These are phyloP conservation scores for Falco rusticolus DNA, from an alignment of 2,797 vertebrate genomes.

Conservation along the genomic window DNA sequence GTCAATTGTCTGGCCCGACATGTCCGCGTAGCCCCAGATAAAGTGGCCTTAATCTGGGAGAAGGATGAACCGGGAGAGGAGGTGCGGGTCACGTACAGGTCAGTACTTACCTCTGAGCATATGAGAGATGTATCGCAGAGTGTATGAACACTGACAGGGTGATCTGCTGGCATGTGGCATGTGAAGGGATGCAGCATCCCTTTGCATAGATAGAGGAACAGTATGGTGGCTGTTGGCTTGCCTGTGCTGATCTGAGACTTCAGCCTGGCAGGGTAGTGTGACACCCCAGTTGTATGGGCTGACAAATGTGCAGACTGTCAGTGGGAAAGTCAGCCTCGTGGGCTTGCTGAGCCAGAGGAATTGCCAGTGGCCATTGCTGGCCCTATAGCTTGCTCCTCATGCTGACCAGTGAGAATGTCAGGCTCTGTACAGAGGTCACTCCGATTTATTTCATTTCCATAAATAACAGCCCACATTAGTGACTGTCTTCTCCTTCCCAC, in stretches of 20 bases:
- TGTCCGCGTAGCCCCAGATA: conserved; percentile 64
- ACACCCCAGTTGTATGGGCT: not conserved
- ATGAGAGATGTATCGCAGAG: not conserved
- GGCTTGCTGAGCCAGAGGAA: not conserved
- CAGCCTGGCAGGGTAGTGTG: not conserved
- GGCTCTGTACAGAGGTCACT: not conserved
- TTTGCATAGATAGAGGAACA: not conserved
- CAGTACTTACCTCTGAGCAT: not conserved
- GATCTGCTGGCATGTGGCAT: not conserved
- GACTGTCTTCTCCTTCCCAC: not conserved
- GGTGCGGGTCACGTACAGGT: conserved; percentile 70
- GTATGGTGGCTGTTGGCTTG: not conserved
- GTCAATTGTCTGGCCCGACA: conserved; percentile 75
- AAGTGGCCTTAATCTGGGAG: conserved; percentile 76
- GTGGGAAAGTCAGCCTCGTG: not conserved
- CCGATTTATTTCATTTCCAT: not conserved
- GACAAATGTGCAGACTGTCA: not conserved
- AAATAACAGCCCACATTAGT: rapidly evolving
- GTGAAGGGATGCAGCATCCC: not conserved
- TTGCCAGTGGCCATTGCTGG: not conserved
- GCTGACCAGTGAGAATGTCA: not conserved
- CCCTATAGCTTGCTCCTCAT: not conserved
- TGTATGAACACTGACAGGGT: not conserved
- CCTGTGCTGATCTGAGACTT: not conserved
- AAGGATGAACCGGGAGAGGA: conserved; percentile 72